Evolutionary conservation across 1,140 invertebrate species (phyloP), one percentile per base, ranked within the genome.

Genomic region (Penaeus japonicus): DNA sequence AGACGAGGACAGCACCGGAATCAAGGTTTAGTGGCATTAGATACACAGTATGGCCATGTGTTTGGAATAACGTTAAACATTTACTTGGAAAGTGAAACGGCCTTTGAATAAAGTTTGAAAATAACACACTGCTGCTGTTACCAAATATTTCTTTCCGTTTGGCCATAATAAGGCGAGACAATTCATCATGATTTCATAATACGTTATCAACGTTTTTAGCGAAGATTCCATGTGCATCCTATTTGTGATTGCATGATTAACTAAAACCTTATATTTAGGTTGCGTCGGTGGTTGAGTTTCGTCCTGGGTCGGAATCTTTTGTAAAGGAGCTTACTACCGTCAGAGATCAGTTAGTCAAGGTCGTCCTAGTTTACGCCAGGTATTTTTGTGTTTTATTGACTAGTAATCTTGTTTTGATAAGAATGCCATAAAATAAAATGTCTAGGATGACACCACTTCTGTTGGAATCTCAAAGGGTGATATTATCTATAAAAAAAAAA

Each of bases 291-390:
- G 96, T 98, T 53, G 97, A 98, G 93, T 97, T 98, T 92, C 96
- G 97, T 91, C 95, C 96, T 5, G 96, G 96, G 81, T 92, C 96
- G 89, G 95, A 96, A 65, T 96, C 95, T 85, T 97, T 97, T 91
- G 95, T 94, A 15, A 94, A 96, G 35, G 95, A 97, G 91, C 93
- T 98, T 15, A 93, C 94, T 73, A 96, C 97, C 90, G 95, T 97
- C 91, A 96, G 96, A 92, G 95, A 94, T 91, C 95, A 96, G 73
- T 96, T 98, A 92, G 96, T 97, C 0, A 94, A 97, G 91, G 97
- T 99, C 0, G 97, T 97, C 91, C 94, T 99, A 12, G 94, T 99
- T 93, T 98, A 98, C 93, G 97, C 97, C 18, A 96, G 96, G 97
- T 98, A 94, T 94, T 94, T 94, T 90, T 39, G 12, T 39, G 39